Evolutionary conservation across 2,113 vertebrate genomes (phyloP), one percentile per base, ranked within the genome.

Genomic region (Vidua chalybeata): DNA sequence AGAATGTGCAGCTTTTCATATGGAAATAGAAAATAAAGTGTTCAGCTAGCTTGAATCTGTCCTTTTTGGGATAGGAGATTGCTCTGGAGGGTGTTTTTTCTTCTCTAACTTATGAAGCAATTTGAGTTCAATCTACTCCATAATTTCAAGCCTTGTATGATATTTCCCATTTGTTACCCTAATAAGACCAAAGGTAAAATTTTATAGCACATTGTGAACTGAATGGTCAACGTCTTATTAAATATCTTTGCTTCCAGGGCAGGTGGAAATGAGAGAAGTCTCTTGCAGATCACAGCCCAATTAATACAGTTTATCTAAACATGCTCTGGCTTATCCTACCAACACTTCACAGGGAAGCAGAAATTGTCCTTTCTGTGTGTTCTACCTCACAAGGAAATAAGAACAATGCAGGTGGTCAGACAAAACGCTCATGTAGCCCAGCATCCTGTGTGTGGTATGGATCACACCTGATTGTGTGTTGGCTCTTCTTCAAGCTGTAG

Each of bases 101-200:
- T 84, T 9, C 81, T 46, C 79, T 56, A 35, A 68, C 0, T 85
- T 79, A 35, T 0, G 6, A 79, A 58, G 45, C 55, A 79, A 23
- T 68, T 77, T 75, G 27, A 71, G 16, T 92, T 45, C 86, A 62
- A 85, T 51, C 54, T 63, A 10, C 54, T 88, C 39, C 19, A 21
- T 89, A 76, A 94, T 80, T 87, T 91, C 63, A 74, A 80, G 48
- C n/a, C n/a, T 80, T 33, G 19, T 64, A 11, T 8, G 9, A 11
- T 90, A 46, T 92, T 91, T 96, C 46, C 28, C 35, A 48, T 92
- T 96, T 90, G 54, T 89, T 86, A 77, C 64, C 51, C 46, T 89
- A 69, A 77, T 86, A 92, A 94, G 76, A 92, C 64, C 68, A 91
- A 91, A 87, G 68, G 84, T 92, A 79, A 68, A 79, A 55, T 89